Conservation (phyloP, 1,140 invertebrate species). For the Lerema accius region DNA sequence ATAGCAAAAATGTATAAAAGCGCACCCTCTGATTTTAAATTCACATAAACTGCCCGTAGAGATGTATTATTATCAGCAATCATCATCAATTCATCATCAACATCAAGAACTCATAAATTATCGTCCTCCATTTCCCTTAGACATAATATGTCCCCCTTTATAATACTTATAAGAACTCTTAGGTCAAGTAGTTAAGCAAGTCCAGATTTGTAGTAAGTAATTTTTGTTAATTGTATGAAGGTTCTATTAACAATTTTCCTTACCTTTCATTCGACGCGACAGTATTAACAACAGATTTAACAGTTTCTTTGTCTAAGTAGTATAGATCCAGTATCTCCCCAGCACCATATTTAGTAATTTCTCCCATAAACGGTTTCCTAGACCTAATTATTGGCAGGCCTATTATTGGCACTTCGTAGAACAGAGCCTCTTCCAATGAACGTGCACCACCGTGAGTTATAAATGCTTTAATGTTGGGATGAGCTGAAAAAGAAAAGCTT, state of each 20-base stretch:
- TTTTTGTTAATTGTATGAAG: no score
- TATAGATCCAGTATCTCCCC: constrained; percentile 69
- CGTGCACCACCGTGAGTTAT: constrained; percentile 89
- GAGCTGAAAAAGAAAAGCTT: constrained; percentile 69
- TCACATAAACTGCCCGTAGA: no score
- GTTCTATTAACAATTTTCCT: constrained; percentile 13
- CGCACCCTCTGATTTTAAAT: no score
- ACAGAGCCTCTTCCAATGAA: constrained; percentile 87
- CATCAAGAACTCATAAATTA: no score
- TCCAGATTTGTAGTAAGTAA: no score
- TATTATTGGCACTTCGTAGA: constrained; percentile 87
- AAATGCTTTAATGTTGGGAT: constrained; percentile 87
- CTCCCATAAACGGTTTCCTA: constrained; percentile 61
- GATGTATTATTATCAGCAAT: no score
- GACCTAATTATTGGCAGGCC: constrained; percentile 86
- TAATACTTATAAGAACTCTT: no score
- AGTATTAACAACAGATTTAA: constrained; percentile 49
- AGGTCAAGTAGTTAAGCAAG: no score
- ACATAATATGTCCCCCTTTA: no score
- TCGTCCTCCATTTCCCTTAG: no score
- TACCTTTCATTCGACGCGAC: constrained; percentile 61
- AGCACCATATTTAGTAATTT: constrained; percentile 61
- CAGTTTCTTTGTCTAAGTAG: constrained; percentile 60
- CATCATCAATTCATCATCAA: no score
- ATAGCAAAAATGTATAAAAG: no score